Evolutionary conservation across 2,113 vertebrate species (phyloP).

Genomic region (Gallinago jamesoni): DNA sequence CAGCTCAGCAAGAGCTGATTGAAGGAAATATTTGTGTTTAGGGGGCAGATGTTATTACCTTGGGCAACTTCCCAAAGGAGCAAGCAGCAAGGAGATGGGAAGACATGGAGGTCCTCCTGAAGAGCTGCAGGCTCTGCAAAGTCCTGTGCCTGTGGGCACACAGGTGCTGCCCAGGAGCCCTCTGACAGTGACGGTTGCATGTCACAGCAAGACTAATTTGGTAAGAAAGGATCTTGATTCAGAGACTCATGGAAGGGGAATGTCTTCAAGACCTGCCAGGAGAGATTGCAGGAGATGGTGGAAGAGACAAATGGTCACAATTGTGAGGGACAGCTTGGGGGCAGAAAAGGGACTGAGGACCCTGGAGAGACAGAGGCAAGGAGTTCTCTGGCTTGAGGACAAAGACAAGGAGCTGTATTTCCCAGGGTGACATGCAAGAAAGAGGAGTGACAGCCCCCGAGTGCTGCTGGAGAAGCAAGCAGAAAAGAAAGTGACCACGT

Average conservation of each 20-base stretch:
- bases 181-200: neutral
- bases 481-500: neutral
- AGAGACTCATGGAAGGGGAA: neutral
- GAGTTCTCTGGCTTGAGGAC: neutral
- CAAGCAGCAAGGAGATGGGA: neutral
- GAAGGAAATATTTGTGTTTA: neutral
- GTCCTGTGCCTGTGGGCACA: neutral
- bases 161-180: neutral
- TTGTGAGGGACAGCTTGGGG: neutral
- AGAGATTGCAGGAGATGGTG: neutral
- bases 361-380: neutral
- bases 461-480: neutral
- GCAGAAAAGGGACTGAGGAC: neutral
- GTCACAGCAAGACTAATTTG: neutral
- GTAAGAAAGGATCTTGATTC: neutral
- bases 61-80: neutral
- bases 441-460: neutral
- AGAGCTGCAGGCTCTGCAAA: neutral
- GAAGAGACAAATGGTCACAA: neutral
- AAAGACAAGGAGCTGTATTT: neutral
- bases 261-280: neutral
- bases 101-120: neutral
- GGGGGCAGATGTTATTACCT: neutral
- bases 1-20: neutral
- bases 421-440: neutral